Evolutionary conservation across 2,888 invertebrate genomes (phyloP).

Genomic region (Priocnemis perturbator): DNA sequence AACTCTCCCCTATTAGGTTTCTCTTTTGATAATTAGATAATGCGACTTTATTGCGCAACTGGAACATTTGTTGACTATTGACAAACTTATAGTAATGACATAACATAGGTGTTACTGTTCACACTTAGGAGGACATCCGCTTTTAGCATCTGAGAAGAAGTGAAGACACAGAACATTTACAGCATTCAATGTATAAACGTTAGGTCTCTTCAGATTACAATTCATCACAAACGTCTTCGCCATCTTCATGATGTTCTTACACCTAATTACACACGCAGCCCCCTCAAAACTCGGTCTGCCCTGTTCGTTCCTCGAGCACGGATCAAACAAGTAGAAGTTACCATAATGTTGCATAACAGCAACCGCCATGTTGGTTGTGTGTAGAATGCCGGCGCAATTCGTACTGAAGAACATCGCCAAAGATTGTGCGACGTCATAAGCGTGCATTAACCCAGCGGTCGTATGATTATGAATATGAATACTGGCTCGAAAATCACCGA

Average conservation of each 20-base stretch:
- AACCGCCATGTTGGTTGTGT: constrained; percentile 77
- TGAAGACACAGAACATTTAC: constrained; percentile 62
- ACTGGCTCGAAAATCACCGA: constrained; percentile 65
- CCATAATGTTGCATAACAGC: constrained; percentile 77
- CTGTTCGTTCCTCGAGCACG: constrained; percentile 76
- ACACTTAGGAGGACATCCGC: constrained; percentile 43
- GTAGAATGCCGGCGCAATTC: constrained; percentile 78
- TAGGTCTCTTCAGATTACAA: constrained; percentile 60
- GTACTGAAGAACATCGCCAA: constrained; percentile 79
- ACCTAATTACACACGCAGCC: constrained; percentile 64
- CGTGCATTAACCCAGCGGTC: constrained; percentile 61
- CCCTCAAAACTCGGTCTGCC: constrained; percentile 54
- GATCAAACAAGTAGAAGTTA: constrained; percentile 80
- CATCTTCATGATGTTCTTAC: constrained; percentile 57
- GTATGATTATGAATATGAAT: constrained; percentile 59
- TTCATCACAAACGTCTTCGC: constrained; percentile 59
- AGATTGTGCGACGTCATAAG: constrained; percentile 66
- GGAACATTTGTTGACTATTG: too few relatives aligned
- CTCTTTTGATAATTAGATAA: too few relatives aligned
- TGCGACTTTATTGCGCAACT: too few relatives aligned
- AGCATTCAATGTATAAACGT: constrained; percentile 66
- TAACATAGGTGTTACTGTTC: constrained; percentile 25
- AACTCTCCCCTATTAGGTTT: too few relatives aligned
- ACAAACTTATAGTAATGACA: too few relatives aligned
- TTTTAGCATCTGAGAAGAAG: constrained; percentile 62